Evolutionary conservation across 2,888 invertebrate genomes (phyloP), one percentile per base, ranked within the genome.

Genomic region (Brachylomia viminalis): DNA sequence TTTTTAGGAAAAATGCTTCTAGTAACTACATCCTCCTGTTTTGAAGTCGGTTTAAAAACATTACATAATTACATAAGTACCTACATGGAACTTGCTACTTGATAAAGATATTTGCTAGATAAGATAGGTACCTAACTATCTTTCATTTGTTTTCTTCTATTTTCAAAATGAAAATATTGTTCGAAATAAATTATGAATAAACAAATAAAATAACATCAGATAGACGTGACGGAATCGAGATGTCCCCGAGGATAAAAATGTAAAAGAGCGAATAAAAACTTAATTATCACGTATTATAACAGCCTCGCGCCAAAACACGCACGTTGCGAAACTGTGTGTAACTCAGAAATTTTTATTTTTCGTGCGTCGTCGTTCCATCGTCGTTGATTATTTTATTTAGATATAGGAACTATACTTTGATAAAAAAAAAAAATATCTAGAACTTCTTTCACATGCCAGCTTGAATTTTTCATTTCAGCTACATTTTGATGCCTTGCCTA

Each of bases 221-320:
- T 72, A 64, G 42, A 33, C 11, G 27, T 64, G 42, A 64, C 58
- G 17, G 42, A 45, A 47, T 79, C 66, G 72, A 92, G 91, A 92
- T 93, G 93, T 94, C 93, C 90, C 92, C 91, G 87, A 65, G 79
- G 87, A 91, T 92, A 92, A 88, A 90, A 92, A 79, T 83, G 75
- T 87, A 91, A 90, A 92, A 87, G 84, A 89, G 49, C 65, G 74
- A 92, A 89, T 88, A 92, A 91, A 91, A 93, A 88, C 90, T 91
- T 93, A 94, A 94, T 94, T 93, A 93, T 93, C 91, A 92, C 90
- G 90, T 93, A 91, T 91, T 92, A 91, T 91, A 90, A 90, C 90
- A 89, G 88, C 88, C 88, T 90, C 89, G 89, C 89, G 89, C 89
- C 82, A 79, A 80, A 77, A 71, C 82, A 69, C 42, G 76, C 64